These are phyloP conservation scores for Esox niger DNA, from an alignment of 2,113 vertebrate species.

Conservation along the genomic window DNA sequence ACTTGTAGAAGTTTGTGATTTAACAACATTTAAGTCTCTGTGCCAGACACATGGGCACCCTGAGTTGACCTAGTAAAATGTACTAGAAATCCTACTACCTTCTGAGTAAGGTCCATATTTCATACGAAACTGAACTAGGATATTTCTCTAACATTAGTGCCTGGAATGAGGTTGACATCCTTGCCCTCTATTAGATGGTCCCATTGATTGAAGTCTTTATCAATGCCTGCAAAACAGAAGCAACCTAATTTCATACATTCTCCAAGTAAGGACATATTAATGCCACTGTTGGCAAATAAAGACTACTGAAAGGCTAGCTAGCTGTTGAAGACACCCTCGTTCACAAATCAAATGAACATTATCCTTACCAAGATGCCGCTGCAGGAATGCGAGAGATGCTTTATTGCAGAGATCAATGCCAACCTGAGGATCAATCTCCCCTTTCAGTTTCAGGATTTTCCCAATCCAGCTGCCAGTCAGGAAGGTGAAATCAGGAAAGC, in stretches of 20 bases:
- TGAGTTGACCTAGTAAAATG: background rate
- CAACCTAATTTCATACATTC: background rate
- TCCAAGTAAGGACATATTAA: background rate
- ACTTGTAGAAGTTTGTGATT: background rate
- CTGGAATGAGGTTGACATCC: conserved; percentile 83
- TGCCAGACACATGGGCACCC: conserved; percentile 24
- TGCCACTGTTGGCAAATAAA: too few relatives aligned
- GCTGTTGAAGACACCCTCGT: too few relatives aligned
- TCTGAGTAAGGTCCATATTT: conserved; percentile 5
- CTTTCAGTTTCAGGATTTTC: conserved; percentile 81
- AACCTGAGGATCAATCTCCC: conserved; percentile 83
- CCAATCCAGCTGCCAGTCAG: conserved; percentile 80
- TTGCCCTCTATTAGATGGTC: conserved; percentile 84
- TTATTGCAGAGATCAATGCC: conserved; percentile 86
- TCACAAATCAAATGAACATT: background rate
- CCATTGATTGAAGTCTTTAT: conserved; percentile 87
- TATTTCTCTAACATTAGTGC: conserved; percentile 70
- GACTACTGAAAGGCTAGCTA: too few relatives aligned
- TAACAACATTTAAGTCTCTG: conserved; percentile 28
- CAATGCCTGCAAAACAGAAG: conserved; percentile 70
- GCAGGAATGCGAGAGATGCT: conserved; percentile 92
- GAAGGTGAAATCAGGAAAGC: conserved; percentile 95
- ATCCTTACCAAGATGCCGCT: conserved; percentile 84
- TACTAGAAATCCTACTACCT: background rate
- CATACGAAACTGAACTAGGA: conserved; percentile 60